Evolutionary conservation across 1,140 invertebrate genomes (phyloP).

Genomic region (Zaprionus inermis): DNA sequence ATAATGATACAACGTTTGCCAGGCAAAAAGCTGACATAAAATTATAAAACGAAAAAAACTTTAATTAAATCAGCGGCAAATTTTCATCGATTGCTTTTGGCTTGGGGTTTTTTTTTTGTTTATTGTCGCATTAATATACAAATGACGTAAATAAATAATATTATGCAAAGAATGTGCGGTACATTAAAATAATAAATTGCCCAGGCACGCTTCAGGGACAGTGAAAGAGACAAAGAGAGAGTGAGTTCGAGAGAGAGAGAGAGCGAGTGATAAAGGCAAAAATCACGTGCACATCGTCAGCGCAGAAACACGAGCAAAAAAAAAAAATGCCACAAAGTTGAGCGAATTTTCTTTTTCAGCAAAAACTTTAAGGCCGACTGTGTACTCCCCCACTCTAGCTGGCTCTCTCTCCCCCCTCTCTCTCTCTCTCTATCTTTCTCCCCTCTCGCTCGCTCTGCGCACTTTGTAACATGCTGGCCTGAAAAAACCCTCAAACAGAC

Average conservation of each 20-base stretch:
- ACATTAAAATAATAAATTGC: constrained; percentile 12
- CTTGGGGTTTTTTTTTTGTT: background rate
- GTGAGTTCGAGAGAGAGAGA: background rate
- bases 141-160: constrained; percentile 14
- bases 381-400: background rate
- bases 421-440: background rate
- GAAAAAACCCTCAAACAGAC: constrained; percentile 1
- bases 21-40: background rate
- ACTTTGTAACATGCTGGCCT: constrained; percentile 8
- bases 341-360: constrained; percentile 27
- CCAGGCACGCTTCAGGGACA: background rate
- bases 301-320: constrained; percentile 6
- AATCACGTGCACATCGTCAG: constrained; percentile 33
- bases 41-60: background rate
- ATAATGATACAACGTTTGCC: background rate
- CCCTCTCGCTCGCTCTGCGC: background rate
- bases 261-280: background rate
- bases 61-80: constrained; percentile 9
- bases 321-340: constrained; percentile 34
- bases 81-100: constrained; percentile 7
- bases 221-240: background rate
- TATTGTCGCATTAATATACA: constrained; percentile 20
- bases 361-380: constrained; percentile 22
- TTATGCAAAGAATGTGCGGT: constrained; percentile 6
- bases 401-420: background rate